Evolutionary conservation across 2,797 vertebrate genomes (phyloP).

Genomic region (Sebastes wilsoni): DNA sequence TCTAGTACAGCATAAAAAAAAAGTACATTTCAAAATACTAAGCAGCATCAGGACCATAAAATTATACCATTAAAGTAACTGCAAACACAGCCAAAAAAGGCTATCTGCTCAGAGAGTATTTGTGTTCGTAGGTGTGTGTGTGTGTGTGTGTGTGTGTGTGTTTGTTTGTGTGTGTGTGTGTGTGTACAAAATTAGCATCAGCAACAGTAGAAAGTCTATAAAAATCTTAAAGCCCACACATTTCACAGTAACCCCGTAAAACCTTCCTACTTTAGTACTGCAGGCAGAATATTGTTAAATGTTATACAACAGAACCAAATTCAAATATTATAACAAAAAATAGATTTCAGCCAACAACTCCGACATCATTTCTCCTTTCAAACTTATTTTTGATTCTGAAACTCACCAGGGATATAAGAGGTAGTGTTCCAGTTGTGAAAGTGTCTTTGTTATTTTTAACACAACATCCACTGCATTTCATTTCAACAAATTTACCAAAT

Average conservation of each 20-base stretch:
- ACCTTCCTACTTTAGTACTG: slow-evolving; percentile 32
- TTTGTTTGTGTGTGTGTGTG: not conserved
- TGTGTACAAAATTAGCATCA: slow-evolving; percentile 44
- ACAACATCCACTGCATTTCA: slow-evolving; percentile 20
- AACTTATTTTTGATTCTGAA: not conserved
- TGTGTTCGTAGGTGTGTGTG: slow-evolving; percentile 22
- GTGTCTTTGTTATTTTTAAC: slow-evolving; percentile 23
- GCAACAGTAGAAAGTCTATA: slow-evolving; percentile 38
- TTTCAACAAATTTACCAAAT: slow-evolving; percentile 33
- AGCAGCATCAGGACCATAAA: not conserved
- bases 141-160: not conserved
- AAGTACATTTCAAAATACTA: not conserved
- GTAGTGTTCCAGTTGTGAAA: not conserved
- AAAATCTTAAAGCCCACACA: slow-evolving; percentile 52
- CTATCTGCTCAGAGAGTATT: slow-evolving; percentile 4
- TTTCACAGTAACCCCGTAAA: slow-evolving; percentile 39
- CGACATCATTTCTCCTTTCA: not conserved
- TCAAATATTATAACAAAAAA: slow-evolving; percentile 20
- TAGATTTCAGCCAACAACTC: slow-evolving; percentile 1
- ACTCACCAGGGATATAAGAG: not conserved
- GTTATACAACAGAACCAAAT: slow-evolving; percentile 41
- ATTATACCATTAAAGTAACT: not conserved
- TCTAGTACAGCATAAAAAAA: not conserved
- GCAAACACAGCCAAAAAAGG: not conserved
- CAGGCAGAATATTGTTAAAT: slow-evolving; percentile 24